Base-by-base conservation (phyloP, 2,888 invertebrate genomes). In the Nomada flava region DNA sequence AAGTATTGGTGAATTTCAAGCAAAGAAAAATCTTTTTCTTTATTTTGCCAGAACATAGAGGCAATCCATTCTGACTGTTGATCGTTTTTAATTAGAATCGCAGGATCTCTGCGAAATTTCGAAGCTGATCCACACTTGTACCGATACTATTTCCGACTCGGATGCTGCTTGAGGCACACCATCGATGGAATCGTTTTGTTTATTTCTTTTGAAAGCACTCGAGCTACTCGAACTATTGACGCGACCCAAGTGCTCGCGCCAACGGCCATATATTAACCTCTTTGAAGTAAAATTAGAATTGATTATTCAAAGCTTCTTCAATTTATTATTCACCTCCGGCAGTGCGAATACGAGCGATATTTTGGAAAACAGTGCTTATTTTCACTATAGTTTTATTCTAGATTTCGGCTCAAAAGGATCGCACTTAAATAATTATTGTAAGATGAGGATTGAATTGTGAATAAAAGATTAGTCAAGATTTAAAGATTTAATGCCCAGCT, bases 101-200 rank as follows among this genome's bases (percentile, higher is more conserved):
- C 13, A 11, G 23, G 15, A 11, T 23, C 36, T 15, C 23, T 23
- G 68, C 0, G 29, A 29, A 50, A 23, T 42, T 23, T 52, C 59
- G 63, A 63, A 44, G 26, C 29, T 20, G 47, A 60, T 36, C 44
- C 44, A 55, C 20, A 57, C 36, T 76, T 53, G 29, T 52, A 26
- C 1, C 36, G 23, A 26, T 64, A 52, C 63, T 50, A 72, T 76
- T 64, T 72, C 50, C 44, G 50, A n/a, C 26, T 0, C 57, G 20
- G 36, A 50, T 76, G 72, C 42, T 59, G 26, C 64, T 52, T 20
- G n/a, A 60, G 59, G 13, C 57, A 76, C 59, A 65, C 44, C 73
- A 59, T 59, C 64, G 73, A 65, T 55, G 29, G 26, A 36, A 52
- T 53, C 44, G 68, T 29, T 42, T 23, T 15, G 68, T 68, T 75